A percentile compares a stretch with the other conserved stretches of the same genome.
Evolutionary conservation across 2,797 vertebrate genomes (phyloP).

Genomic region (Anguilla megastoma): DNA sequence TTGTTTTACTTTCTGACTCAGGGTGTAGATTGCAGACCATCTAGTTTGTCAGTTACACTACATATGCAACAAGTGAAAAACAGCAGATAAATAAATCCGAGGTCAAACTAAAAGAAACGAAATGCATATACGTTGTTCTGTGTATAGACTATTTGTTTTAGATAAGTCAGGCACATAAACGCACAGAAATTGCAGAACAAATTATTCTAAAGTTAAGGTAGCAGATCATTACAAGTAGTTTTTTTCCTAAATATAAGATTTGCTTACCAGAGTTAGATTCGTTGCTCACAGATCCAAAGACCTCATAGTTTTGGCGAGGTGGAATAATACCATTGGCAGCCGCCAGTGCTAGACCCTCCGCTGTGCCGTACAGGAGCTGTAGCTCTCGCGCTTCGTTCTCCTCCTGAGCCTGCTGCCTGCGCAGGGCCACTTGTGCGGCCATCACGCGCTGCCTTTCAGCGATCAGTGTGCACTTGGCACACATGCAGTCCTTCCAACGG

Average conservation of each 20-base stretch:
- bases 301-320: conserved; percentile 89
- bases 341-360: conserved; percentile 92
- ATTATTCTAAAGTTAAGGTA: background rate
- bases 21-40: background rate
- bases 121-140: background rate
- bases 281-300: conserved; percentile 82
- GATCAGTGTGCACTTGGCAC: conserved; percentile 96
- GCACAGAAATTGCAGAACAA: background rate
- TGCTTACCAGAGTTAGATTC: conserved; percentile 75
- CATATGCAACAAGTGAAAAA: background rate
- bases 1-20: background rate
- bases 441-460: conserved; percentile 96
- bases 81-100: background rate
- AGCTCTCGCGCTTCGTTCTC: conserved; percentile 95
- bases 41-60: background rate
- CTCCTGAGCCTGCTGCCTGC: conserved; percentile 94
- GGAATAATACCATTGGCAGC: conserved; percentile 97
- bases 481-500: conserved; percentile 98
- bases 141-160: background rate
- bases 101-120: background rate
- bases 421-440: conserved; percentile 94
- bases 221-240: background rate
- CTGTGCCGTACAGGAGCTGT: conserved; percentile 93
- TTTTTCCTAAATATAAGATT: background rate
- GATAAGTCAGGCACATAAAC: background rate